Evolutionary conservation across 2,888 invertebrate genomes (phyloP).

Genomic region (Neoitamus cyanurus): DNA sequence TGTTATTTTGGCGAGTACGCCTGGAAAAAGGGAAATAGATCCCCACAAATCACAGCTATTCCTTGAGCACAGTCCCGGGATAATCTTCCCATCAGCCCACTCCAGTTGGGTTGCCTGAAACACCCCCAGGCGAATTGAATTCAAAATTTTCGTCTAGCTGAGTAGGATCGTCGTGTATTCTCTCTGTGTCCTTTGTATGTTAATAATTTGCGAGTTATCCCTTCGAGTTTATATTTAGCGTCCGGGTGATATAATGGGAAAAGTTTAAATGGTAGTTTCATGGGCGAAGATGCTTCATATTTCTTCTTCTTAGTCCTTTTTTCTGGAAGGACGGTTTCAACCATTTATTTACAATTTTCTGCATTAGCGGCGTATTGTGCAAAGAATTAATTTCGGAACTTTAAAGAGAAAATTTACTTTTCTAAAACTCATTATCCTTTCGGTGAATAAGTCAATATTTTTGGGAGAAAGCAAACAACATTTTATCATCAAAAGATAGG

Average conservation of each 20-base stretch:
- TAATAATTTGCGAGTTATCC: constrained; percentile 41
- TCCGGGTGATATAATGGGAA: constrained; percentile 26
- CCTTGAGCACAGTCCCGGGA: neutral
- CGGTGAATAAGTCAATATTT: neutral
- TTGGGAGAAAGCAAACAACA: no score
- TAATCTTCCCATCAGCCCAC: constrained; percentile 10
- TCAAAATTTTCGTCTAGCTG: constrained; percentile 5
- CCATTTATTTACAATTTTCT: neutral
- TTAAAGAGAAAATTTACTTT: neutral
- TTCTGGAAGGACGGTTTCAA: neutral
- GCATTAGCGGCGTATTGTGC: neutral
- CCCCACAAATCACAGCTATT: constrained; percentile 30
- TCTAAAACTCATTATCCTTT: neutral
- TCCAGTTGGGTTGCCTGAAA: neutral
- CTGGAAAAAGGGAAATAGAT: constrained; percentile 22
- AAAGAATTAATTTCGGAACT: neutral
- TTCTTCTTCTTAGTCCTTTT: neutral
- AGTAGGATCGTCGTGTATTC: neutral
- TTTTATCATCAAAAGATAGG: no score
- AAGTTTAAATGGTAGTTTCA: constrained; percentile 38
- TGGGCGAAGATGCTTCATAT: neutral
- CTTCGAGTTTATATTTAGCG: constrained; percentile 37
- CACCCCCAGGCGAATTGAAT: neutral
- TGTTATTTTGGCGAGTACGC: constrained; percentile 9
- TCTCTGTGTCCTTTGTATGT: constrained; percentile 31